Conservation (phyloP, 1,140 invertebrate species). For the Trichomalopsis sarcophagae region DNA sequence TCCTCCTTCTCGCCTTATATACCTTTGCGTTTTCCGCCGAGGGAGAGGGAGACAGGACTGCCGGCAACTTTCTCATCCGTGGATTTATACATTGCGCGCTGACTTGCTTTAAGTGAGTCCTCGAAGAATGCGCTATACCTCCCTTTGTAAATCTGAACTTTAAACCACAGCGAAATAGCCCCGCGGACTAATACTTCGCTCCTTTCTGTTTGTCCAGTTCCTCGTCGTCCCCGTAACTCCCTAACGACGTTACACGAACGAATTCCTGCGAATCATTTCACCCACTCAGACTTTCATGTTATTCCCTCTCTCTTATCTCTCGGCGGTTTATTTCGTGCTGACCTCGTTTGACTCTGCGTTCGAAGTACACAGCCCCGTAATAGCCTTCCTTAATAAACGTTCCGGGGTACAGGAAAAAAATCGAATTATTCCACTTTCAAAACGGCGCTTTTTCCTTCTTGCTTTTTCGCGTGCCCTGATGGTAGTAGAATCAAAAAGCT, state of each 20-base stretch:
- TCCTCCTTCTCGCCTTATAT: conserved; percentile 47
- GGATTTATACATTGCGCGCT: conserved; percentile 31
- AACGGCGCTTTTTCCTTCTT: not conserved
- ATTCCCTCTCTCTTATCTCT: conserved; percentile 9
- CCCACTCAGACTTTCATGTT: conserved; percentile 24
- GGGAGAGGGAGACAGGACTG: not conserved
- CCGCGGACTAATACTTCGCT: conserved; percentile 13
- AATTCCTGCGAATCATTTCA: conserved; percentile 32
- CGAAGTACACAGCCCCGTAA: not conserved
- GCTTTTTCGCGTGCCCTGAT: not conserved
- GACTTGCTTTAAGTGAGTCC: conserved; percentile 28
- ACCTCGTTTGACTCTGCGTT: not conserved
- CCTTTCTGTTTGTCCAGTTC: conserved; percentile 16
- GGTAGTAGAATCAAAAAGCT: not conserved
- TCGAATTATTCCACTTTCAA: not conserved
- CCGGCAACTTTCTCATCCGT: conserved; percentile 30
- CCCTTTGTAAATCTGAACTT: conserved; percentile 53
- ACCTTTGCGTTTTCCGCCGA: conserved; percentile 18
- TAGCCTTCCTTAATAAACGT: not conserved
- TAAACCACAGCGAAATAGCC: conserved; percentile 55
- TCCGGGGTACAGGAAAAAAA: not conserved
- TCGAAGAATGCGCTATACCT: conserved; percentile 28
- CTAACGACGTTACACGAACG: conserved; percentile 18
- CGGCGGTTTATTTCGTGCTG: not conserved
- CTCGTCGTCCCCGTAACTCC: not conserved